Percentiles rank a stretch among this genome's conserved stretches.
phyloP scores from a whole-genome alignment of 2,113 vertebrate species.

The Octodon degus region DNA sequence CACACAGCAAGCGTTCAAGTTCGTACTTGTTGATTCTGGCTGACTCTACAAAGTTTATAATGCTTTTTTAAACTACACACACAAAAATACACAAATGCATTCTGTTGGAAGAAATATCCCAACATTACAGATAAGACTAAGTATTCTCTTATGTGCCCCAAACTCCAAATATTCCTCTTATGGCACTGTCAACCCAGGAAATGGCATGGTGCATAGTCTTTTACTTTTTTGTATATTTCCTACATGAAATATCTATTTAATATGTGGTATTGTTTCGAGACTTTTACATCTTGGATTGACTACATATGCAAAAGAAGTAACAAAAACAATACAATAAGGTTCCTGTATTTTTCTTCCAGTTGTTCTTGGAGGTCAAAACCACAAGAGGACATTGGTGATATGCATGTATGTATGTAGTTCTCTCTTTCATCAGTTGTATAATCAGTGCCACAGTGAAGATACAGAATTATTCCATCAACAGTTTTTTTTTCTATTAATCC shows the following conservation, averaged over 20 bases:
- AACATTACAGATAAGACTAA: slow-evolving; percentile 40
- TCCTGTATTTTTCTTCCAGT: neutral
- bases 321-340: neutral
- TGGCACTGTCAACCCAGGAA: neutral
- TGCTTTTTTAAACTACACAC: slow-evolving; percentile 46
- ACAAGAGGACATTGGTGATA: neutral
- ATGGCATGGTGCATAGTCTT: neutral
- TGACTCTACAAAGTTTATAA: slow-evolving; percentile 51
- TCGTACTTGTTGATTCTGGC: slow-evolving; percentile 53
- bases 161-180: neutral
- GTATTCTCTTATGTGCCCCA: neutral
- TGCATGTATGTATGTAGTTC: neutral
- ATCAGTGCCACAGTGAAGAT: neutral
- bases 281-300: neutral
- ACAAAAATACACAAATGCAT: slow-evolving; percentile 56
- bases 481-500: neutral
- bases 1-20: slow-evolving; percentile 23
- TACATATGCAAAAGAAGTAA: neutral
- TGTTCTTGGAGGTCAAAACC: neutral
- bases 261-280: neutral
- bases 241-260: neutral
- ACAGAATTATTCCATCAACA: neutral
- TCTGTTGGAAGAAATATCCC: slow-evolving; percentile 37
- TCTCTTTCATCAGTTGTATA: neutral
- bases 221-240: neutral